phyloP scores from a whole-genome alignment of 2,113 vertebrate species.

The Ceratotherium simum region DNA sequence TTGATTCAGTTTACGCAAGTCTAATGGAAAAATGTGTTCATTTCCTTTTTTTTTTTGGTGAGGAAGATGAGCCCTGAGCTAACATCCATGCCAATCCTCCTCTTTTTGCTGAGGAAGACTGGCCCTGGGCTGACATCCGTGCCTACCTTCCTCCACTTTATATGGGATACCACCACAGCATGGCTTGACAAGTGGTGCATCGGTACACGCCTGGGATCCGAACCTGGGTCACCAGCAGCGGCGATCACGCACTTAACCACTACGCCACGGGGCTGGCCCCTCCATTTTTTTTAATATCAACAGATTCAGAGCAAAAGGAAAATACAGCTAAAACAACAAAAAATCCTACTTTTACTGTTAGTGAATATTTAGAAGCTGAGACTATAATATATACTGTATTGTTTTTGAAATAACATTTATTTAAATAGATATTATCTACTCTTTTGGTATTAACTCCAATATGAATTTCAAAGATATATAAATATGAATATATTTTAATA shows the following conservation, averaged over 20 bases:
- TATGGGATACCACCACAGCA: no score
- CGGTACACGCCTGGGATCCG: no score
- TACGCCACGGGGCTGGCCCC: no score
- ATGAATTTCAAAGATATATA: constrained; percentile 33
- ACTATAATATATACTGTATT: neutral
- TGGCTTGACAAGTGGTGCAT: no score
- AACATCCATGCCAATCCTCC: no score
- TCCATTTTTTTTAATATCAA: constrained; percentile 35
- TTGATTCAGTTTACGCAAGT: constrained; percentile 54
- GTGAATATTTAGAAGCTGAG: constrained; percentile 1
- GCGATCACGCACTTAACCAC: no score
- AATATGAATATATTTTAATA: neutral
- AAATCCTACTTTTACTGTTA: neutral
- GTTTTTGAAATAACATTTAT: constrained; percentile 37
- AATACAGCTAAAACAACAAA: constrained; percentile 31
- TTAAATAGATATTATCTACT: constrained; percentile 4
- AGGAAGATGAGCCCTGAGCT: no score
- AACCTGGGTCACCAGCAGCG: no score
- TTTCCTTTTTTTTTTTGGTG: constrained; percentile 25
- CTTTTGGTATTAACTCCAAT: neutral
- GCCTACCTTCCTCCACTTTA: no score
- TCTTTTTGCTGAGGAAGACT: no score
- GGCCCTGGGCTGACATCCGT: no score
- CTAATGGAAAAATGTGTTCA: constrained; percentile 40
- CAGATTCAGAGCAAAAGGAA: constrained; percentile 42